Evolutionary conservation across 1,140 invertebrate species (phyloP).

Genomic region (Drosophila erecta): DNA sequence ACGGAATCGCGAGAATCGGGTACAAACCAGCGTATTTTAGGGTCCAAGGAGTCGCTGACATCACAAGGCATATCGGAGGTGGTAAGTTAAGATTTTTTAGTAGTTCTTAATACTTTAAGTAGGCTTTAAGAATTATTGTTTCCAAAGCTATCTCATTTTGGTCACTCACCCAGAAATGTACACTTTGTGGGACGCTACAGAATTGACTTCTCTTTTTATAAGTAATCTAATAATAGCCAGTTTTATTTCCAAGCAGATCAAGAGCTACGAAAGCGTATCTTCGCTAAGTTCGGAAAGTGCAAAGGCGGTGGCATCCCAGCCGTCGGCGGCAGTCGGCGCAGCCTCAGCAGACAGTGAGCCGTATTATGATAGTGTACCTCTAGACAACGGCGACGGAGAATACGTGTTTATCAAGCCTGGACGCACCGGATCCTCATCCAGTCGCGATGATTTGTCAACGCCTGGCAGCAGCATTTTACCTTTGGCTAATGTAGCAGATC

Average conservation of each 20-base stretch:
- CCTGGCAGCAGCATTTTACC: constrained; percentile 88
- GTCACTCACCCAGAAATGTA: too few relatives aligned
- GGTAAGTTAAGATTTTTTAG: constrained; percentile 38
- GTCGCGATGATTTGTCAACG: constrained; percentile 87
- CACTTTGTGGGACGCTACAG: too few relatives aligned
- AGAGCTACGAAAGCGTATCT: constrained; percentile 87
- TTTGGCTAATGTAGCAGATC: constrained; percentile 85
- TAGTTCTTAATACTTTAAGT: too few relatives aligned
- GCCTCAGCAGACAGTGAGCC: constrained; percentile 87
- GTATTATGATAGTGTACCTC: constrained; percentile 92
- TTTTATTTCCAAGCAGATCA: constrained; percentile 84
- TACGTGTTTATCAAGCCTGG: constrained; percentile 91
- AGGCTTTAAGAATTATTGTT: too few relatives aligned
- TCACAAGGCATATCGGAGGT: constrained; percentile 84
- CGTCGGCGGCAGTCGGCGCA: constrained; percentile 38
- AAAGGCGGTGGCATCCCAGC: constrained; percentile 61
- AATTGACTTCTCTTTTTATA: too few relatives aligned
- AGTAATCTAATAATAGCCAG: too few relatives aligned
- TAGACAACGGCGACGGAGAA: constrained; percentile 91
- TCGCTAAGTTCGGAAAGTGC: constrained; percentile 85
- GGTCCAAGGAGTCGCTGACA: constrained; percentile 81
- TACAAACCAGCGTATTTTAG: constrained; percentile 54
- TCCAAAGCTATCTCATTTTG: too few relatives aligned
- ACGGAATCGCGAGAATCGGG: constrained; percentile 5
- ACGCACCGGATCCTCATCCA: constrained; percentile 86